phyloP scores from a whole-genome alignment of 2,797 vertebrate species.

The Limnodromus scolopaceus region DNA sequence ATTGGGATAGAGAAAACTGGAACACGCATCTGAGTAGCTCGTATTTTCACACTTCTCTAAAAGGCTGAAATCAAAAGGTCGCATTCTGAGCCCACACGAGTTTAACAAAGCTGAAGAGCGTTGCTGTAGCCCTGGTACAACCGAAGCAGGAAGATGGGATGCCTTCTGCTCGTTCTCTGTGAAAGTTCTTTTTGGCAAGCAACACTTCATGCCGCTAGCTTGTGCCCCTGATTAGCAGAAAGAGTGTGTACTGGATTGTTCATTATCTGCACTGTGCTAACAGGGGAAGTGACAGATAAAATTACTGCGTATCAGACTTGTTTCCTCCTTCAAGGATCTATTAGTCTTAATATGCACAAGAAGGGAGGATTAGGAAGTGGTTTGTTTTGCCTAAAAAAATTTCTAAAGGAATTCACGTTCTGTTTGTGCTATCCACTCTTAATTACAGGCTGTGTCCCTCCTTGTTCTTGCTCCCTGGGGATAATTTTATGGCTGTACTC shows the following conservation, averaged over 20 bases:
- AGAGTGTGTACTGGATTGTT: background rate
- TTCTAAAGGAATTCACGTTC: background rate
- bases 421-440: background rate
- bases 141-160: background rate
- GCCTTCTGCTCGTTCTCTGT: background rate
- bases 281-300: background rate
- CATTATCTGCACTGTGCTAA: background rate
- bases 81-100: accelerated
- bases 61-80: background rate
- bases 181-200: background rate
- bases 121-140: background rate
- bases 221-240: background rate
- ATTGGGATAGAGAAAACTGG: background rate
- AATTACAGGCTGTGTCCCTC: background rate
- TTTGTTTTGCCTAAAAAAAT: background rate
- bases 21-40: background rate
- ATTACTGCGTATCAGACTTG: accelerated
- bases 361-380: background rate
- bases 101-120: background rate
- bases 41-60: background rate
- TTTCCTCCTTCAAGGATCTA: background rate
- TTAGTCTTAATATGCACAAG: accelerated
- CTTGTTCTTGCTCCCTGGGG: background rate
- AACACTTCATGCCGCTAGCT: accelerated
- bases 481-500: background rate